These are phyloP conservation scores for Polylopha cassiicola DNA, from an alignment of 2,888 invertebrate genomes.

Conservation along the genomic window DNA sequence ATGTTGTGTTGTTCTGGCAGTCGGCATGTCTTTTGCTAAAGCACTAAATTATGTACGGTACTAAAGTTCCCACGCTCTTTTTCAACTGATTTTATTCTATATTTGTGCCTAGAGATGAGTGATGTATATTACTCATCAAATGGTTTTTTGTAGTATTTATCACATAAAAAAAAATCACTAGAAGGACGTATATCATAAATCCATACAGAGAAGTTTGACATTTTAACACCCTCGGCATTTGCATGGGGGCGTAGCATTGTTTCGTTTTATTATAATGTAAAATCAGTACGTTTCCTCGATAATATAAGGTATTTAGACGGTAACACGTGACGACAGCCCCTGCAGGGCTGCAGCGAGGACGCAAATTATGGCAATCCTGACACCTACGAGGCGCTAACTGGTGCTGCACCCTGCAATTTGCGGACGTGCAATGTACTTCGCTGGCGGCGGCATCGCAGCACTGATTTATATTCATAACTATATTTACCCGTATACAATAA, in stretches of 20 bases:
- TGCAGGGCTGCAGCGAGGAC: constrained; percentile 53
- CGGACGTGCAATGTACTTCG: constrained; percentile 46
- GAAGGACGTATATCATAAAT: background rate
- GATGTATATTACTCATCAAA: no score
- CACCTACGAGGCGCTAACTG: constrained; percentile 77
- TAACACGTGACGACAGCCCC: constrained; percentile 72
- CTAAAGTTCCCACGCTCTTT: constrained; percentile 17
- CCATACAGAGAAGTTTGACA: constrained; percentile 1
- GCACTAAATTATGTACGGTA: constrained; percentile 19
- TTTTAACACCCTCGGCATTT: constrained; percentile 33
- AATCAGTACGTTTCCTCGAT: constrained; percentile 53
- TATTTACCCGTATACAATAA: constrained; percentile 30
- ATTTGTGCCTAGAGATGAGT: no score
- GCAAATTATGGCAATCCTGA: constrained; percentile 77
- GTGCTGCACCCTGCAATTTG: constrained; percentile 65
- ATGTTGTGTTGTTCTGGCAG: constrained; percentile 22
- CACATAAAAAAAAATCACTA: no score
- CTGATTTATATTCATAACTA: constrained; percentile 49
- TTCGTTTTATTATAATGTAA: constrained; percentile 49
- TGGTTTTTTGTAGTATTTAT: no score
- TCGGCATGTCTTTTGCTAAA: constrained; percentile 17
- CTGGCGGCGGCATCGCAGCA: constrained; percentile 35
- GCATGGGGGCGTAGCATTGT: constrained; percentile 42
- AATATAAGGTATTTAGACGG: constrained; percentile 68
- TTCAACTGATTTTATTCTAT: no score